Conservation (phyloP, 2,888 invertebrate genomes). For the Drosophila prolongata region DNA sequence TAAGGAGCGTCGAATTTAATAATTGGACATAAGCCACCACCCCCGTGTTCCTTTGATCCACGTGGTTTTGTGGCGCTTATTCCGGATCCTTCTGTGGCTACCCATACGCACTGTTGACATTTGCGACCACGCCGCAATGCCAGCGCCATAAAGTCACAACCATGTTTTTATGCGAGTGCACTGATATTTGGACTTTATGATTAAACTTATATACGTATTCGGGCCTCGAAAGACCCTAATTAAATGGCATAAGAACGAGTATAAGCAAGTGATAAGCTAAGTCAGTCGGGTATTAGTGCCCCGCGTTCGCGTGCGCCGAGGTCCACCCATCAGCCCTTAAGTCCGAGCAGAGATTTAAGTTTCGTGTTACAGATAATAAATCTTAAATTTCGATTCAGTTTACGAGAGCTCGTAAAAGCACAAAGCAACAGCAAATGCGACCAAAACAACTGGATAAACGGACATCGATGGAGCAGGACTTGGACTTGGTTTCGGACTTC, state of each 20-base stretch:
- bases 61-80: slow-evolving; percentile 34
- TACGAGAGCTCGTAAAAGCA: slow-evolving; percentile 73
- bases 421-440: slow-evolving; percentile 39
- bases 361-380: slow-evolving; percentile 74
- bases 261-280: slow-evolving; percentile 67
- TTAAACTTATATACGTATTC: slow-evolving; percentile 30
- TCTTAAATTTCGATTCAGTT: slow-evolving; percentile 75
- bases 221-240: slow-evolving; percentile 61
- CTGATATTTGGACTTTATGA: slow-evolving; percentile 44
- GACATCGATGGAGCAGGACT: slow-evolving; percentile 27
- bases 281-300: slow-evolving; percentile 9
- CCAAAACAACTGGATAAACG: slow-evolving; percentile 33
- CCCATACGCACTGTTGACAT: slow-evolving; percentile 66
- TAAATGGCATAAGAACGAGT: slow-evolving; percentile 62
- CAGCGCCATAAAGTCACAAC: slow-evolving; percentile 58
- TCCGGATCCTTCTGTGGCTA: slow-evolving; percentile 25
- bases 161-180: slow-evolving; percentile 27
- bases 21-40: slow-evolving; percentile 47
- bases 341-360: slow-evolving; percentile 60
- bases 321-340: slow-evolving; percentile 14
- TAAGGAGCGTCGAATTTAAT: slow-evolving; percentile 56
- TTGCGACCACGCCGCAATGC: slow-evolving; percentile 38
- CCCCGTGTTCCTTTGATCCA: slow-evolving; percentile 1
- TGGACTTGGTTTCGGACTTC: slow-evolving; percentile 14
- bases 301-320: slow-evolving; percentile 3